phyloP scores from a whole-genome alignment of 2,113 vertebrate genomes.

The Corythornis cristatus region DNA sequence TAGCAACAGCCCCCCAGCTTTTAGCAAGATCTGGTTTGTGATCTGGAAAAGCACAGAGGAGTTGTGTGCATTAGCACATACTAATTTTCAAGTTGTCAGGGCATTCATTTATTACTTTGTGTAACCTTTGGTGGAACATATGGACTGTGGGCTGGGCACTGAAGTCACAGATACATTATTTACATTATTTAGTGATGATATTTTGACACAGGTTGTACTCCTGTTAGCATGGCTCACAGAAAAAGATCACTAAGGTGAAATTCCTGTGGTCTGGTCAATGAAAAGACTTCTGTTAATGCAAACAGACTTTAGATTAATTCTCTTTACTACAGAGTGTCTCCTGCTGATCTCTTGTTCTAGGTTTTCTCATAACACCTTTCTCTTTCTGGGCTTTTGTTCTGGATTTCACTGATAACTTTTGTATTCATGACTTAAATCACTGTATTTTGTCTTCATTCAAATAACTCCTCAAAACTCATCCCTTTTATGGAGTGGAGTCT shows the following conservation, averaged over 20 bases:
- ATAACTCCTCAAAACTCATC: slow-evolving; percentile 1
- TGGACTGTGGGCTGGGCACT: not conserved
- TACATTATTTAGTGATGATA: not conserved
- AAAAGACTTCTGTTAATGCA: not conserved
- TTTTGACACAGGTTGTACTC: not conserved
- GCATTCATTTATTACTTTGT: not conserved
- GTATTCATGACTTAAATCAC: not conserved
- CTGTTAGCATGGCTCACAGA: not conserved
- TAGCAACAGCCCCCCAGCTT: not conserved
- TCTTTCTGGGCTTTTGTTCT: not conserved
- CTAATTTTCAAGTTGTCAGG: not conserved
- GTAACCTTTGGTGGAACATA: not conserved
- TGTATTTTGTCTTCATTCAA: slow-evolving; percentile 10
- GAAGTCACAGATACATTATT: not conserved
- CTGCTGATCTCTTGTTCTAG: not conserved
- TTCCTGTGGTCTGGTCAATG: not conserved
- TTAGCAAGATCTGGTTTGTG: not conserved
- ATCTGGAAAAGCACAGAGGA: not conserved
- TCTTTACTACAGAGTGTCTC: not conserved
- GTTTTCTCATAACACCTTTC: not conserved
- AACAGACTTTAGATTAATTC: not conserved
- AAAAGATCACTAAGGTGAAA: not conserved
- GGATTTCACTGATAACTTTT: not conserved
- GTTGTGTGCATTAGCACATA: not conserved
- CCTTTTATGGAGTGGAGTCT: not conserved